A percentile compares a stretch with the other conserved stretches of the same genome.
These are phyloP conservation scores for Pantherophis vulpinus DNA, from an alignment of 2,797 vertebrate species.

Conservation along the genomic window DNA sequence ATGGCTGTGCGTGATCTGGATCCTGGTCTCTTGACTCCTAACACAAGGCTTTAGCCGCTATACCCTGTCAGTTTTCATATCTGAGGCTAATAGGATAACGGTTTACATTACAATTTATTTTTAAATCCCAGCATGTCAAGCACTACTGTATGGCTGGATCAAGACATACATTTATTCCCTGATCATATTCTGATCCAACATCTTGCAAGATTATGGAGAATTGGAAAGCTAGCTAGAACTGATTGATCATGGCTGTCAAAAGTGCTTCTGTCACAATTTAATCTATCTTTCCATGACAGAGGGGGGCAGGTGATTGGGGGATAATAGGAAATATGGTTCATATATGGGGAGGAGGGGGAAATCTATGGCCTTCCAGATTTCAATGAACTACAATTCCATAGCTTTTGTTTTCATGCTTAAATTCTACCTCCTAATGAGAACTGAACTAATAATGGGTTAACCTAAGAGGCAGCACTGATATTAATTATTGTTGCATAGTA, in stretches of 20 bases:
- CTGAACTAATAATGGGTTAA: slow-evolving; percentile 13
- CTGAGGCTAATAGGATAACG: neutral
- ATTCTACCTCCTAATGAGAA: neutral
- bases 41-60: neutral
- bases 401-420: neutral
- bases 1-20: neutral
- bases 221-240: neutral
- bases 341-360: no score
- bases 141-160: neutral
- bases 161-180: neutral
- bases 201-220: neutral
- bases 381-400: neutral
- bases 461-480: neutral
- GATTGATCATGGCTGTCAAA: neutral
- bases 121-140: neutral
- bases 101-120: neutral
- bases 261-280: neutral
- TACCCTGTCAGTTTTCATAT: neutral
- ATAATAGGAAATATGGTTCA: neutral
- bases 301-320: neutral
- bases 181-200: neutral
- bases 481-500: slow-evolving; percentile 16
- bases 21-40: neutral
- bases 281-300: neutral
- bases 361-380: neutral